Percentiles rank a stretch among this genome's conserved stretches.
Conservation (phyloP, 2,888 invertebrate genomes). For the Xestia rhomboidea region DNA sequence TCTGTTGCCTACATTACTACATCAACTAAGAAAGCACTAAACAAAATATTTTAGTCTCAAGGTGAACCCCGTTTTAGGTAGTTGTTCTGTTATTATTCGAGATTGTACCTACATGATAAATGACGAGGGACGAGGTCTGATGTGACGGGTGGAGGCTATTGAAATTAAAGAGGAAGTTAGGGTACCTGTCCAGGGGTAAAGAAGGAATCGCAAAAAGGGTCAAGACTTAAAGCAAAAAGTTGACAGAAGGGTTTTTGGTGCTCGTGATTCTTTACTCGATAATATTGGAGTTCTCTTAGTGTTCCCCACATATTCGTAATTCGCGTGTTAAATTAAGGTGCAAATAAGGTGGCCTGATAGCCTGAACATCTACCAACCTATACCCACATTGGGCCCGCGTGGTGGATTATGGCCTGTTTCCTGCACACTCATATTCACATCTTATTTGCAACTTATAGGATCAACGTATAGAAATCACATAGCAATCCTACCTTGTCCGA, state of each 20-base stretch:
- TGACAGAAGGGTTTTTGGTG: background rate
- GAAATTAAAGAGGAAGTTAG: background rate
- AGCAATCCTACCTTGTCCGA: too few species aligned
- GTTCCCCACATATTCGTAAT: background rate
- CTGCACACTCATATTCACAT: too few species aligned
- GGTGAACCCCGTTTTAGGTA: conserved; percentile 48
- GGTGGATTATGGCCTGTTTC: background rate
- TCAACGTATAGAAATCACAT: too few species aligned
- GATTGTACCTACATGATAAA: conserved; percentile 53
- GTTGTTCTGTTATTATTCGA: conserved; percentile 49
- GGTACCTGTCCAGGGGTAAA: background rate
- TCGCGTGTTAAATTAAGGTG: too few species aligned
- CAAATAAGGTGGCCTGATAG: too few species aligned
- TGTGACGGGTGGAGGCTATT: background rate
- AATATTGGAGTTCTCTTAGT: background rate
- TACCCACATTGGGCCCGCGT: too few species aligned
- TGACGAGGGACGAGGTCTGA: conserved; percentile 10
- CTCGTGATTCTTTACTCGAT: background rate
- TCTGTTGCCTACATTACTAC: conserved; percentile 11
- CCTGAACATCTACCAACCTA: too few species aligned
- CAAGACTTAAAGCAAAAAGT: background rate
- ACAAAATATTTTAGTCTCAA: conserved; percentile 53
- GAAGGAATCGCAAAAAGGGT: background rate
- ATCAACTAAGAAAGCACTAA: conserved; percentile 19
- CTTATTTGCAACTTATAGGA: too few species aligned